Base-by-base conservation (phyloP, 2,113 vertebrate genomes). In the Cephalopterus ornatus region DNA sequence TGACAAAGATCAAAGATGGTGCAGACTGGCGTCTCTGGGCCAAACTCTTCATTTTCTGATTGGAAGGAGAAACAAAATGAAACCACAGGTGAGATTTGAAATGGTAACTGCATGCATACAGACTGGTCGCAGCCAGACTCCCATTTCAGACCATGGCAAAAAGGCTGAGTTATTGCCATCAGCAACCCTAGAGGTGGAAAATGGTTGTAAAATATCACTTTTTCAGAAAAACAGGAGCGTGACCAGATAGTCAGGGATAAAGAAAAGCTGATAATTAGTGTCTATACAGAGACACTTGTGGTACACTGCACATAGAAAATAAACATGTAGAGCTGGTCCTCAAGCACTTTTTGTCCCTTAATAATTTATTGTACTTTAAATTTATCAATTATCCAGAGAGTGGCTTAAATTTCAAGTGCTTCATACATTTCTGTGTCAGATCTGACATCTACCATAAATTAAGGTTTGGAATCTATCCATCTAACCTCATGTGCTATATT, bases 11-110 rank as follows among this genome's bases (percentile, higher is more conserved):
- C 88, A 99, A 97, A 32, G 99, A 99, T 2, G 99, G 99, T 74
- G 99, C 99, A 3, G 99, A 99, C 97, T 99, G 99, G 42, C 99
- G 98, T 92, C 99, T 99, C 93, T 99, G 99, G 62, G 99, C 98
- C 97, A 99, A 95, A 62, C 98, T 99, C 98, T 99, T 99, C 99
- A 99, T 99, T 97, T 99, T 99, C 99, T 99, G 94, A 78, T 94
- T 86, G 68, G 56, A 97, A 92, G 88, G 41, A 92, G 53, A 92
- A 93, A 97, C 67, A 95, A 93, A 94, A 92, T 37, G 6, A 89
- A 95, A 91, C 46, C 26, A 44, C 11, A 73, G 58, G 74, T 94
- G 85, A 96, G 83, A 83, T 42, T 82, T 1, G 0, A 82, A 93
- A 65, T 62, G 67, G 6, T 22, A 91, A 61, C 20, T 84, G 71